Evolutionary conservation across 2,888 invertebrate species (phyloP).

Genomic region (Cephus nigrinus): DNA sequence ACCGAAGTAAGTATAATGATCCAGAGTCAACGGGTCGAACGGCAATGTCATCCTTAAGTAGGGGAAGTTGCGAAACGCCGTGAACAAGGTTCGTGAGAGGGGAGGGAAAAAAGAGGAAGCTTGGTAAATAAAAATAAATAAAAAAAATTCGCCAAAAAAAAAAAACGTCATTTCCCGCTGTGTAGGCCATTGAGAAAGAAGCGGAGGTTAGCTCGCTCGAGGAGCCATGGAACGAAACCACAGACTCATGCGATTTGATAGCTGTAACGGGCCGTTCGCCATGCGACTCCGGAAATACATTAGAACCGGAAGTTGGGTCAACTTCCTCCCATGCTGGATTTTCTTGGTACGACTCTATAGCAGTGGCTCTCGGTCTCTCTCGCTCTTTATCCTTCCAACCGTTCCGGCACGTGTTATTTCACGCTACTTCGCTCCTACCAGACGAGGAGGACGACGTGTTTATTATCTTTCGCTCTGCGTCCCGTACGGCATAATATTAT

Average conservation of each 20-base stretch:
- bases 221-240: conserved; percentile 37
- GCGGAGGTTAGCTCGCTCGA: conserved; percentile 6
- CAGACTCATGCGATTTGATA: conserved; percentile 54
- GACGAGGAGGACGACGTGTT: not conserved
- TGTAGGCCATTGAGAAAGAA: conserved; percentile 25
- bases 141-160: not conserved
- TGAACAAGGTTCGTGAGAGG: too few species aligned
- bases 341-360: conserved; percentile 16
- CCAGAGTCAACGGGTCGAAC: too few species aligned
- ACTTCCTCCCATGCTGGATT: conserved; percentile 37
- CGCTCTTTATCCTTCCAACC: not conserved
- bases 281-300: conserved; percentile 55
- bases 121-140: not conserved
- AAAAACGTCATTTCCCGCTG: conserved; percentile 25
- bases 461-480: too few species aligned
- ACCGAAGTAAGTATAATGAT: too few species aligned
- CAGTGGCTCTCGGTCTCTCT: conserved; percentile 3
- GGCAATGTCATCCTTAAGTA: too few species aligned
- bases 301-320: conserved; percentile 56
- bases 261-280: conserved; percentile 39
- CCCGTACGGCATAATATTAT: too few species aligned
- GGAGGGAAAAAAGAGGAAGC: too few species aligned
- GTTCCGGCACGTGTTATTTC: conserved; percentile 2
- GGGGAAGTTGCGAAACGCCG: too few species aligned
- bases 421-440: not conserved